Evolutionary conservation across 2,888 invertebrate species (phyloP).

Genomic region (Acleris laterana): DNA sequence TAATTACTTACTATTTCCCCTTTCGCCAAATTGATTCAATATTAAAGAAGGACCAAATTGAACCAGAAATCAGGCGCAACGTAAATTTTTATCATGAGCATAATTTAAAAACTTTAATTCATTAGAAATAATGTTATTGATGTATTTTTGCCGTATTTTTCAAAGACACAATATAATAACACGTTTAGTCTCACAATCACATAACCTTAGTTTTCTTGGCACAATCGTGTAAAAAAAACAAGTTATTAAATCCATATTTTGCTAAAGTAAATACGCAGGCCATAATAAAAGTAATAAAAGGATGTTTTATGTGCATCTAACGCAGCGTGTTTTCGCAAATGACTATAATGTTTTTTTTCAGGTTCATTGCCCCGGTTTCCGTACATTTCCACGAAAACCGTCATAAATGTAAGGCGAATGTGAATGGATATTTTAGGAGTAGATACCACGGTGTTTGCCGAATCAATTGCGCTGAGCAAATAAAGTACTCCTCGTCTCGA

Average conservation of each 20-base stretch:
- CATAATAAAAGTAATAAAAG: neutral
- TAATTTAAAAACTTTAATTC: too few species aligned
- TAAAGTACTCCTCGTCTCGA: slow-evolving; percentile 48
- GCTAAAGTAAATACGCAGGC: too few species aligned
- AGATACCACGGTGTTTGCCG: slow-evolving; percentile 50
- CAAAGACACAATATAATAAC: too few species aligned
- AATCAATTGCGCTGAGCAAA: slow-evolving; percentile 51
- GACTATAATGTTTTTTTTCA: slow-evolving; percentile 10
- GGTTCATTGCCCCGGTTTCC: slow-evolving; percentile 32
- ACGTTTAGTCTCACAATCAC: too few species aligned
- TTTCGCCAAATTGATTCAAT: neutral
- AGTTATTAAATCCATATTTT: too few species aligned
- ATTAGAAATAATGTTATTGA: too few species aligned
- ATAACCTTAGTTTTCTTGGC: too few species aligned
- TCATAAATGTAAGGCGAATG: slow-evolving; percentile 37
- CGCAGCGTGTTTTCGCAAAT: slow-evolving; percentile 13
- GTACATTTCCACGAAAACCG: slow-evolving; percentile 25
- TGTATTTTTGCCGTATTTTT: too few species aligned
- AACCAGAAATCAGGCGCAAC: too few species aligned
- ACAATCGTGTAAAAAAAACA: too few species aligned
- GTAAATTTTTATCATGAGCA: too few species aligned
- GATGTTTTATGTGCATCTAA: neutral
- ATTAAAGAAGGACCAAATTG: too few species aligned
- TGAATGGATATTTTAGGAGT: slow-evolving; percentile 44
- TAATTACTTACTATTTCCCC: slow-evolving; percentile 1